These are phyloP conservation scores for Onychomys arenicola DNA, from an alignment of 2,797 vertebrate genomes.

Conservation along the genomic window DNA sequence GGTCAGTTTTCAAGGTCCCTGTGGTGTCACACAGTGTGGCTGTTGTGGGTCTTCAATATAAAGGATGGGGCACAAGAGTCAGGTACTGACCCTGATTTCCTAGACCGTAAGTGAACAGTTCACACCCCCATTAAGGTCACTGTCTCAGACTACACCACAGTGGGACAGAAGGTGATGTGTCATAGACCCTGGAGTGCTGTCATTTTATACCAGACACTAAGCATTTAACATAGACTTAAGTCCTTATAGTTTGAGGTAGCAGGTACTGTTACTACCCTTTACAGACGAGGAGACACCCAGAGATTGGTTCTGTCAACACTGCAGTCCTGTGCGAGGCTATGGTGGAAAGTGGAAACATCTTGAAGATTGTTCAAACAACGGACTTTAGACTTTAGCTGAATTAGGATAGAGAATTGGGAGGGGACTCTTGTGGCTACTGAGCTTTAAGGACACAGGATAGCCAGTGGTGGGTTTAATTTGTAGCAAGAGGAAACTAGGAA, in stretches of 20 bases:
- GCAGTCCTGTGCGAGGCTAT: not conserved
- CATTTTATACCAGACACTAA: not conserved
- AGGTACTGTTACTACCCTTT: not conserved
- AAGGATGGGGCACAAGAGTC: not conserved
- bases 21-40: not conserved
- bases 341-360: not conserved
- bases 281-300: not conserved
- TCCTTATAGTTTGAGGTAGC: not conserved
- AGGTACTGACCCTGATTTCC: not conserved
- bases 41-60: not conserved
- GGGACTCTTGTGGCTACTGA: not conserved
- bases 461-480: not conserved
- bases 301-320: not conserved
- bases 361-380: not conserved
- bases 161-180: not conserved
- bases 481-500: not conserved
- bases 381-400: not conserved
- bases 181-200: not conserved
- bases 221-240: not conserved
- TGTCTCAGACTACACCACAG: not conserved
- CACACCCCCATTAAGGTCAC: not conserved
- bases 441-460: not conserved
- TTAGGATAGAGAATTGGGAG: not conserved
- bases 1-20: not conserved
- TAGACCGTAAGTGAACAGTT: not conserved